Evolutionary conservation across 1,140 invertebrate species (phyloP).

Genomic region (Brachionus angularis): DNA sequence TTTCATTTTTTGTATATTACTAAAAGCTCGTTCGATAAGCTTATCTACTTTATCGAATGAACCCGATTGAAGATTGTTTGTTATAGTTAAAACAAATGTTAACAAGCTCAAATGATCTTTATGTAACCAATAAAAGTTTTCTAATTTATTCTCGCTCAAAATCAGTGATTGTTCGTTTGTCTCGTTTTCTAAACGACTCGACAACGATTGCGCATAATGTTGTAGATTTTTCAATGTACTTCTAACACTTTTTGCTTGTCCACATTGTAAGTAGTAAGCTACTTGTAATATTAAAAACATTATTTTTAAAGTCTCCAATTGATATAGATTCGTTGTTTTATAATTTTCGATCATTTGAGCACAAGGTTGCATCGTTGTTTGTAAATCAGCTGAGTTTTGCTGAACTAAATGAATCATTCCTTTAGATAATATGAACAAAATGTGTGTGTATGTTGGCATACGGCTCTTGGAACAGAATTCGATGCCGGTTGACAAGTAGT

Average conservation of each 20-base stretch:
- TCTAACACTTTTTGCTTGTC: constrained; percentile 35
- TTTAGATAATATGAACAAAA: constrained; percentile 23
- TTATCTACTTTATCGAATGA: constrained; percentile 25
- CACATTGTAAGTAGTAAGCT: constrained; percentile 31
- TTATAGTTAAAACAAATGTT: constrained; percentile 22
- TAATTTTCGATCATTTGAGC: constrained; percentile 30
- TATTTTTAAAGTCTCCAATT: constrained; percentile 31
- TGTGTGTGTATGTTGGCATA: constrained; percentile 22
- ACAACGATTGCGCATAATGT: constrained; percentile 7
- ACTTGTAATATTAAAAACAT: constrained; percentile 37
- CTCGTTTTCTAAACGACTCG: not conserved
- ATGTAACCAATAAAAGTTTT: constrained; percentile 40
- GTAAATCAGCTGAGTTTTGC: constrained; percentile 23
- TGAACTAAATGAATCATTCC: constrained; percentile 31
- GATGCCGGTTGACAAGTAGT: not conserved
- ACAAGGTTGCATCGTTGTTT: constrained; percentile 35
- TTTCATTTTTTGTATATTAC: constrained; percentile 26
- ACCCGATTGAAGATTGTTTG: constrained; percentile 24
- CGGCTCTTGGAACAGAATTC: not conserved
- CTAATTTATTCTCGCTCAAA: not conserved
- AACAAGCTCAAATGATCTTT: constrained; percentile 30
- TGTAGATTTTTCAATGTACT: constrained; percentile 28
- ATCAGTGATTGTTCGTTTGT: not conserved
- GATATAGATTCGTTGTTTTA: constrained; percentile 16
- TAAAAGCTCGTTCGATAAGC: not conserved